Evolutionary conservation across 2,113 vertebrate species (phyloP), one percentile per base, ranked within the genome.

Genomic region (Lepus americanus): DNA sequence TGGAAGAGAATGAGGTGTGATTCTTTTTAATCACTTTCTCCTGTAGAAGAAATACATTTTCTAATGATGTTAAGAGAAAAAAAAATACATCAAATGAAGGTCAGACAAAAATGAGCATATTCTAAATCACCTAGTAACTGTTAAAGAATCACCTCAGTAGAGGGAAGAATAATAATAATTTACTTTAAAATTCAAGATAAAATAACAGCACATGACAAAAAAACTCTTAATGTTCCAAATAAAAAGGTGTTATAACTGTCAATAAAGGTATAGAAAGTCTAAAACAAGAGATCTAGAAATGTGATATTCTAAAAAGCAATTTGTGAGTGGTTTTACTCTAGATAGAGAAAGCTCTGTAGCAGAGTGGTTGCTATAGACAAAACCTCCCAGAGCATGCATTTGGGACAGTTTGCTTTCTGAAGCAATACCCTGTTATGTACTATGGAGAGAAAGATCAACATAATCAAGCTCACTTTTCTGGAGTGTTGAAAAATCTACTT

Each of bases 121-220:
- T 93, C 13, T 13, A 64, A 31, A 49, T 77, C 53, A 72, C 36
- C 53, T 51, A 39, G 13, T 36, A 31, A 61, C 31, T 78, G 31
- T 39, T 69, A 81, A 85, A 73, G 53, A 93, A 87, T 77, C 90
- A 27, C 13, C 17, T 85, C 16, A 77, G 6, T 4, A 55, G 9
- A 92, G n/a, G 51, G 25, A 77, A 66, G 39, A 44, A 55, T 25
- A 85, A 14, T 16, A 93, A 64, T 7, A 0, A 87, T 33, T 82
- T 74, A 39, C 33, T 82, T 82, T 80, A 87, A 93, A 67, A n/a
- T 49, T 55, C 44, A 79, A 93, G 39, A 66, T 49, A 69, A 89
- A 44, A 11, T 59, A 44, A 67, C 7, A 51, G 49, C 67, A 87
- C 13, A 22, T 66, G 73, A 89, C 36, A 81, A 79, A 87, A 63